Base-by-base conservation (phyloP, 2,888 invertebrate genomes). In the Andrena marginata region DNA sequence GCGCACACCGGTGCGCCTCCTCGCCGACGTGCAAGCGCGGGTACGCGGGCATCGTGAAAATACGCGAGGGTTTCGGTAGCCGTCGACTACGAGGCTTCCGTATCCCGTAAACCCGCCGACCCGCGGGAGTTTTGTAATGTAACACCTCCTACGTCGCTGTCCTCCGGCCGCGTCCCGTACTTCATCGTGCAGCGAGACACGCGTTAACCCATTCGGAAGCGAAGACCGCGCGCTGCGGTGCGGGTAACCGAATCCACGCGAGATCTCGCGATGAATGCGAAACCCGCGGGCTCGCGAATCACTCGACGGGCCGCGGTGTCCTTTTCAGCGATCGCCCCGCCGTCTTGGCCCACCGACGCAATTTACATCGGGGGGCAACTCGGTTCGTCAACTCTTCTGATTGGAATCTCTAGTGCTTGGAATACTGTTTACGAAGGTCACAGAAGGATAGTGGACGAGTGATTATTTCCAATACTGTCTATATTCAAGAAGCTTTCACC, bases 31-130 rank as follows among this genome's bases (percentile, higher is more conserved):
- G 10, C 59, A 23, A 16, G 16, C 13, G 42, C 29, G 64, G 64
- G 42, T 42, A 16, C 49, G 26, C 59, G 23, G 1, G 60, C 59
- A 33, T 4, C 56, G 73, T 71, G 78, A 84, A 80, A 80, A 86
- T 78, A 83, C 82, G 80, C 83, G 80, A 79, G 80, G 88, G 89
- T 89, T 88, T 90, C 90, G 88, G 90, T 88, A 90, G 90, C 86
- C 84, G 70, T 33, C 64, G 74, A 79, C 68, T 82, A 72, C 76
- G 84, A 63, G 88, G 89, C 89, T 89, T 88, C 89, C 87, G 87
- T 88, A 84, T 84, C 82, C 84, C 82, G 85, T 89, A 85, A 89
- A 88, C 75, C 77, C 76, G 69, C 51, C 67, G 82, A 72, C 56
- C 76, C 79, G 80, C 81, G 71, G 83, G 79, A 84, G 79, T 87